A percentile compares a stretch with the other conserved stretches of the same genome.
Evolutionary conservation across 2,113 vertebrate genomes (phyloP).

Genomic region (Vulpes lagopus): DNA sequence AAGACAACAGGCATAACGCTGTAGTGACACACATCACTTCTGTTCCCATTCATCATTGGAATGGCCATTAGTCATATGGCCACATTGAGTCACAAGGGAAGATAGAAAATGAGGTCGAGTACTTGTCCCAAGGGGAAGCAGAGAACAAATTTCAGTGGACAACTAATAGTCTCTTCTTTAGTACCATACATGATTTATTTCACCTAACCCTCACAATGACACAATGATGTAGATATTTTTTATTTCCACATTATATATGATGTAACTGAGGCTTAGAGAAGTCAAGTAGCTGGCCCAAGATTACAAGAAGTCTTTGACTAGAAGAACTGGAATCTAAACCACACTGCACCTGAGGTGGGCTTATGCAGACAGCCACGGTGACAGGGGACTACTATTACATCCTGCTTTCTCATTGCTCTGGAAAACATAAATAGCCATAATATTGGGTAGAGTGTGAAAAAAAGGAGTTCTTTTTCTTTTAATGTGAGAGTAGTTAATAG

Average conservation of each 20-base stretch:
- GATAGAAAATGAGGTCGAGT: neutral
- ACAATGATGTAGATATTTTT: neutral
- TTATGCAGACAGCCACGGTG: neutral
- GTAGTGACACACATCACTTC: neutral
- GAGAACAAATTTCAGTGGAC: neutral
- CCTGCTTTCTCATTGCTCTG: neutral
- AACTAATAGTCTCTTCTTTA: neutral
- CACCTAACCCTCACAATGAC: neutral
- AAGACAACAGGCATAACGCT: neutral
- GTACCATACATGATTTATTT: neutral
- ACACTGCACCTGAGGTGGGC: neutral
- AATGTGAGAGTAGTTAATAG: neutral
- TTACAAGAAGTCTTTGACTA: constrained; percentile 52
- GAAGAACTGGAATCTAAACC: constrained; percentile 45
- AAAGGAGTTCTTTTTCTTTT: neutral
- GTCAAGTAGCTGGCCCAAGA: constrained; percentile 39
- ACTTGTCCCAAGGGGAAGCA: neutral
- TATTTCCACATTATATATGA: constrained; percentile 28
- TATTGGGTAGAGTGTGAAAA: neutral
- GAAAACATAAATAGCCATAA: neutral
- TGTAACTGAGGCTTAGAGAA: constrained; percentile 15
- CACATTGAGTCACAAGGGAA: neutral
- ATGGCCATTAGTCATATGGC: neutral
- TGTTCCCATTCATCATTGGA: neutral
- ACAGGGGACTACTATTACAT: neutral